phyloP scores from a whole-genome alignment of 2,113 vertebrate species.

The Pardalotus punctatus region DNA sequence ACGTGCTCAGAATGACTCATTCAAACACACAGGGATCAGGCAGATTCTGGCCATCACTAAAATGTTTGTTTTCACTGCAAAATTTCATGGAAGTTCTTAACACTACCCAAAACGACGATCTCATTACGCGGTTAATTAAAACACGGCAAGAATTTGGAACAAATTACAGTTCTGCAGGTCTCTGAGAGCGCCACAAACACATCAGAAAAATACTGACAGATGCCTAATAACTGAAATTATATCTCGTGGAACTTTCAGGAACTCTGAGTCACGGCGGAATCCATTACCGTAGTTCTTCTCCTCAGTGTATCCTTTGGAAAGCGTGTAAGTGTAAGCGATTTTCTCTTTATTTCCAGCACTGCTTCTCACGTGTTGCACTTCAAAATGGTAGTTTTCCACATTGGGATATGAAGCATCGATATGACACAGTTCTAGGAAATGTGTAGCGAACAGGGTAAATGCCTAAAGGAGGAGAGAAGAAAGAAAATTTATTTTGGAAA shows the following conservation, averaged over 20 bases:
- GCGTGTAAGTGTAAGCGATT: conserved; percentile 86
- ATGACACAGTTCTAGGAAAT: conserved; percentile 93
- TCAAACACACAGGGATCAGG: background rate
- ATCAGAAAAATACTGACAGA: background rate
- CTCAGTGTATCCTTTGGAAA: conserved; percentile 86
- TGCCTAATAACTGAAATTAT: background rate
- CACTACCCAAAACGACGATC: background rate
- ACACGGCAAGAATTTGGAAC: background rate
- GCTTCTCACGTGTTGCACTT: conserved; percentile 85
- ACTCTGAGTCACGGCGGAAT: background rate
- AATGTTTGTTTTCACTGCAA: background rate
- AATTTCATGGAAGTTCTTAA: background rate
- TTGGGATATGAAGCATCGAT: conserved; percentile 89
- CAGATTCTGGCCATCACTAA: background rate
- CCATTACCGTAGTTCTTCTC: conserved; percentile 91
- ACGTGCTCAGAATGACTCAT: background rate
- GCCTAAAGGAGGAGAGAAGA: conserved; percentile 74
- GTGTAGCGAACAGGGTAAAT: conserved; percentile 94
- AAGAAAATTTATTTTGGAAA: background rate
- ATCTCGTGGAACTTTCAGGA: too few relatives aligned
- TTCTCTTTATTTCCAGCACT: conserved; percentile 75
- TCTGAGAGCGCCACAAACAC: background rate
- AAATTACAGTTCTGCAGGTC: background rate
- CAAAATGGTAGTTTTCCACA: conserved; percentile 93
- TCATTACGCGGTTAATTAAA: background rate